Evolutionary conservation across 2,797 vertebrate genomes (phyloP).

Genomic region (Octomys mimax): DNA sequence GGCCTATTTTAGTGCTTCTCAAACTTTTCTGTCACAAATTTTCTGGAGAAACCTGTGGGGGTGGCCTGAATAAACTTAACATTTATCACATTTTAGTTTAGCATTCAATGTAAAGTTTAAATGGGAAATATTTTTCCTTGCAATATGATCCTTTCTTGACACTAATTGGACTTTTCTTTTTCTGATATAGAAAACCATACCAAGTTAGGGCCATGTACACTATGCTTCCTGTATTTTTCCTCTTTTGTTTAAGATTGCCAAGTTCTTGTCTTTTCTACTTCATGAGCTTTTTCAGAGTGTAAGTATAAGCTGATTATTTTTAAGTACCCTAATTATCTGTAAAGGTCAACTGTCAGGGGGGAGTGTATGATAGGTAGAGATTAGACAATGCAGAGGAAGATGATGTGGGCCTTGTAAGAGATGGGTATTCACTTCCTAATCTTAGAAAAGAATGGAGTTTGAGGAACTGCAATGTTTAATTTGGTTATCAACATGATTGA

Average conservation of each 20-base stretch:
- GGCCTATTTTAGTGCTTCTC: constrained; percentile 27
- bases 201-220: background rate
- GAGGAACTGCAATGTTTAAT: background rate
- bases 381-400: background rate
- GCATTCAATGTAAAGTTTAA: constrained; percentile 14
- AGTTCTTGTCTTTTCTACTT: background rate
- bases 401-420: background rate
- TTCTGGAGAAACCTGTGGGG: background rate
- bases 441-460: background rate
- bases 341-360: background rate
- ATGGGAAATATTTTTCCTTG: background rate
- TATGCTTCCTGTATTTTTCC: constrained; percentile 12
- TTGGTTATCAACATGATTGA: background rate
- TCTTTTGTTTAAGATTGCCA: constrained; percentile 33
- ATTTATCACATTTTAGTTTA: constrained; percentile 36
- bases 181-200: background rate
- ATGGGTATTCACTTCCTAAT: background rate
- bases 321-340: background rate
- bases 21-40: background rate
- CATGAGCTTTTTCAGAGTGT: background rate
- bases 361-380: background rate
- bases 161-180: constrained; percentile 27
- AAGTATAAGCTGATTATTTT: background rate
- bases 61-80: constrained; percentile 25
- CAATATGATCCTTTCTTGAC: background rate